A percentile compares a stretch with the other conserved stretches of the same genome.
Evolutionary conservation across 2,888 invertebrate genomes (phyloP).

Genomic region (Vanessa cardui): DNA sequence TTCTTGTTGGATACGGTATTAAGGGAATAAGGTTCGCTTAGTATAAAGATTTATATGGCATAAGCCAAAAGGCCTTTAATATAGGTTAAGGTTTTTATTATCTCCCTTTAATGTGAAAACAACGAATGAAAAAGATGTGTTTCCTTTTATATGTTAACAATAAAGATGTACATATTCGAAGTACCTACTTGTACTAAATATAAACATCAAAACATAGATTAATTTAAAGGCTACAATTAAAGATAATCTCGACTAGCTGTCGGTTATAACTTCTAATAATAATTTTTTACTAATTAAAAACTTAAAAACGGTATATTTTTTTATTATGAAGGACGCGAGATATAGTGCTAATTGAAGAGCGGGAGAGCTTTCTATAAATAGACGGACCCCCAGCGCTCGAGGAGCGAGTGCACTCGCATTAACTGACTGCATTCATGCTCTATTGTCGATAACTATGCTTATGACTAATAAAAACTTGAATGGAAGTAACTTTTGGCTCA

Average conservation of each 20-base stretch:
- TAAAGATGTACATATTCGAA: too few relatives aligned
- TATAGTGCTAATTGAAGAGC: slow-evolving; percentile 41
- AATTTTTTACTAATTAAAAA: neutral
- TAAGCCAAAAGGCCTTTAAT: slow-evolving; percentile 15
- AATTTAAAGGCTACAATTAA: too few relatives aligned
- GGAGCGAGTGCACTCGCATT: slow-evolving; percentile 14
- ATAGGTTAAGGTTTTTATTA: slow-evolving; percentile 8
- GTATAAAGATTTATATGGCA: slow-evolving; percentile 19
- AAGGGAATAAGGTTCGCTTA: slow-evolving; percentile 34
- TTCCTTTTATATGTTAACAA: neutral
- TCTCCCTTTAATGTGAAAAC: neutral
- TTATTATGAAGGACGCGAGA: slow-evolving; percentile 27
- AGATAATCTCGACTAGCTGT: too few relatives aligned
- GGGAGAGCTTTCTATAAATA: slow-evolving; percentile 51
- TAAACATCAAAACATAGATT: too few relatives aligned
- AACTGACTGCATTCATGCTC: neutral
- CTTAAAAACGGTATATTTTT: neutral
- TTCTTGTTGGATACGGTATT: slow-evolving; percentile 29
- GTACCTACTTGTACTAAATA: too few relatives aligned
- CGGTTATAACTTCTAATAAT: neutral
- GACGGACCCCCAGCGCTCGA: slow-evolving; percentile 47
- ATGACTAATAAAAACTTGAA: too few relatives aligned
- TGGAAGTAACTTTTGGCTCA: too few relatives aligned
- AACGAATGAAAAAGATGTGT: slow-evolving; percentile 4
- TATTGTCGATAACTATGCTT: neutral